Evolutionary conservation across 1,140 invertebrate species (phyloP).

Genomic region (Heliconius melpomene): DNA sequence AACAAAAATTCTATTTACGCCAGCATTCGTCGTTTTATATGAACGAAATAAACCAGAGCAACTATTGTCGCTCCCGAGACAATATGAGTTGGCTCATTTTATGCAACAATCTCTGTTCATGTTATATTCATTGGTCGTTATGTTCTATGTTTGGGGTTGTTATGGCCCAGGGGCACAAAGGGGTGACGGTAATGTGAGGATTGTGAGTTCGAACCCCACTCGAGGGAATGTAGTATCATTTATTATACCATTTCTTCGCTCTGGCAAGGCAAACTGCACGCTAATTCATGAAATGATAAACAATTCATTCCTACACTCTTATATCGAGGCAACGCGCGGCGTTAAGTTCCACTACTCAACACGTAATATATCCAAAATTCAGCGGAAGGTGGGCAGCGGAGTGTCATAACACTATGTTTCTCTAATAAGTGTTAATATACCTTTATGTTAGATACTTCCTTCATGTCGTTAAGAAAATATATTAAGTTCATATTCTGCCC

Average conservation of each 20-base stretch:
- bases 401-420: too few species aligned
- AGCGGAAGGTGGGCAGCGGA: rapidly evolving
- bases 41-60: slow-evolving; percentile 46
- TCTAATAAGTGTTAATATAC: not conserved
- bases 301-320: too few species aligned
- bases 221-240: too few species aligned
- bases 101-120: slow-evolving; percentile 47
- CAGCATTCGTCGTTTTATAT: slow-evolving; percentile 17
- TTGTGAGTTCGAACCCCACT: too few species aligned
- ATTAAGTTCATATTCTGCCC: slow-evolving; percentile 47
- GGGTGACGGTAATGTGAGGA: too few species aligned
- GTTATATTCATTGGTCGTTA: slow-evolving; percentile 44
- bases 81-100: slow-evolving; percentile 44
- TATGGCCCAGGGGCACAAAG: too few species aligned
- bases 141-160: not conserved
- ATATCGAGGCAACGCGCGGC: too few species aligned
- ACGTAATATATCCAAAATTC: too few species aligned
- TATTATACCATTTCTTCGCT: too few species aligned
- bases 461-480: slow-evolving; percentile 44
- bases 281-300: too few species aligned
- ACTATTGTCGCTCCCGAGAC: slow-evolving; percentile 48
- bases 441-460: not conserved
- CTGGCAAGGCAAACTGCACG: too few species aligned
- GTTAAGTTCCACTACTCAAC: too few species aligned
- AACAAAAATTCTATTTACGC: slow-evolving; percentile 42